Evolutionary conservation across 2,888 invertebrate species (phyloP), one percentile per base, ranked within the genome.

Genomic region (Stramonita haemastoma): DNA sequence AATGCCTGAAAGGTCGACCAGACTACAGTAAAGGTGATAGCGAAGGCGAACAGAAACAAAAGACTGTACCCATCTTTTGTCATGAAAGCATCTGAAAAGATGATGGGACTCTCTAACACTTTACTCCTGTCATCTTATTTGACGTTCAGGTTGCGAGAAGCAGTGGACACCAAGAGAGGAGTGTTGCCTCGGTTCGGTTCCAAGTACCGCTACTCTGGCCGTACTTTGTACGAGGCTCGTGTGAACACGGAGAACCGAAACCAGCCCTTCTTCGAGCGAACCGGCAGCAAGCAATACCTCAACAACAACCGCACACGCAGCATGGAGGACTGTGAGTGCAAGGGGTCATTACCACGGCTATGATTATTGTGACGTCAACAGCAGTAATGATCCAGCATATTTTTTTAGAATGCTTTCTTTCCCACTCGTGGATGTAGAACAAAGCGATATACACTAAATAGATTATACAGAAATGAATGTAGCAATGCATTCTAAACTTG

Each of bases 141-240:
- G 77, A 15, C 17, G 1, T 34, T 34, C 95, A 98, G 98, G 94
- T 97, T 99, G 96, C 98, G 98, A 97, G 98, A 98, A 89, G 98
- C 98, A 1, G 98, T 98, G 96, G 98, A 98, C 91, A 97, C 97
- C 89, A 97, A 94, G 84, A 97, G 98, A 96, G 97, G 97, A 88
- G 97, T 98, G 89, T 93, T 96, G 89, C 94, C 96, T 86, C 93
- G 95, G 73, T 96, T 96, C 91, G 96, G 96, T 66, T 98, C 98
- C 19, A 98, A 98, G 94, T 99, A 99, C 97, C 97, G 99, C 88
- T 99, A 99, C 96, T 98, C 98, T 87, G 99, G 99, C 1, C 97
- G 99, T 95, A 99, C 99, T 92, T 98, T 98, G 96, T 98, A 98
- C 96, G 99, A 99, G 97, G 98, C 98, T 5, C 95, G 96, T 96